Percentiles rank a stretch among this genome's conserved stretches.
Evolutionary conservation across 2,888 invertebrate genomes (phyloP).

Genomic region (Spilarctia lutea): DNA sequence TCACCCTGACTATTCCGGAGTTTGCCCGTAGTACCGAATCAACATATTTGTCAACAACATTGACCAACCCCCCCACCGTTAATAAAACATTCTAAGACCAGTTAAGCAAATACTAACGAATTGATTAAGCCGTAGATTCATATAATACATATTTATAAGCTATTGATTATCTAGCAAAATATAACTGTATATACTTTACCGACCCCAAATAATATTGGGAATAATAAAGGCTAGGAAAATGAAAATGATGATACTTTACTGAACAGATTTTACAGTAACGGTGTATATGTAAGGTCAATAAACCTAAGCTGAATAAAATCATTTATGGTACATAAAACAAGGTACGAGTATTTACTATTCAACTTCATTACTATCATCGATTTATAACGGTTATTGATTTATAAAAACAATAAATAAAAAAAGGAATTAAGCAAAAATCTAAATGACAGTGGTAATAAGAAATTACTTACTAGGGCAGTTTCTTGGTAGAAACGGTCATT

Average conservation of each 20-base stretch:
- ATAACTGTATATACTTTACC: not conserved
- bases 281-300: constrained; percentile 26
- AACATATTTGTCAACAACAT: constrained; percentile 9
- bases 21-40: constrained; percentile 38
- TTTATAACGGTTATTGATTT: not conserved
- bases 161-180: not conserved
- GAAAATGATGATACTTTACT: no score
- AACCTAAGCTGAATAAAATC: constrained; percentile 18
- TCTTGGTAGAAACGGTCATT: not conserved
- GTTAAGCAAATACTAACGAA: not conserved
- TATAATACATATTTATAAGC: not conserved
- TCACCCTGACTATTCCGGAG: constrained; percentile 50
- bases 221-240: no score
- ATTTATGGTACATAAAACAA: constrained; percentile 15
- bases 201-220: no score
- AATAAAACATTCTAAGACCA: constrained; percentile 15
- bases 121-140: constrained; percentile 5
- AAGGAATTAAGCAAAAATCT: not conserved
- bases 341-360: constrained; percentile 5
- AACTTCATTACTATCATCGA: not conserved
- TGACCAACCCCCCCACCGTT: not conserved
- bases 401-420: not conserved
- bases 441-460: not conserved
- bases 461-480: not conserved
- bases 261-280: constrained; percentile 7